A percentile compares a stretch with the other conserved stretches of the same genome.
phyloP scores from a whole-genome alignment of 2,888 invertebrate species.

The Napeogenes sylphis region DNA sequence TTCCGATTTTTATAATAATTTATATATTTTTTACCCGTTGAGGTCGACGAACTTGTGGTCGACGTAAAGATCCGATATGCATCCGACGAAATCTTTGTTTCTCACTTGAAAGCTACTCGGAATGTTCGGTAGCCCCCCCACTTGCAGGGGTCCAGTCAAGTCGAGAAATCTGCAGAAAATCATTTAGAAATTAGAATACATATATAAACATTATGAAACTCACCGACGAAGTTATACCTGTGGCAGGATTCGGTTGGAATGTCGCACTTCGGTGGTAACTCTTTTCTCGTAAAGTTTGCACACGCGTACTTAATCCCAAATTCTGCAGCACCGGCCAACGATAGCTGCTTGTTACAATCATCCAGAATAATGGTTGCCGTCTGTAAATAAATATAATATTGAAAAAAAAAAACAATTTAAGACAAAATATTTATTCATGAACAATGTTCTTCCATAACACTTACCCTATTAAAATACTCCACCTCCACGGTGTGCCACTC shows the following conservation, averaged over 20 bases:
- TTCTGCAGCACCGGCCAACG: conserved; percentile 82
- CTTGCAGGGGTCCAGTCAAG: conserved; percentile 92
- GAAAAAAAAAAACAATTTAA: neutral
- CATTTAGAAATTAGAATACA: conserved; percentile 11
- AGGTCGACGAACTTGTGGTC: conserved; percentile 93
- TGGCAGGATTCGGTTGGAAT: conserved; percentile 88
- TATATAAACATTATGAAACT: conserved; percentile 5
- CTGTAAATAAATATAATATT: conserved; percentile 52
- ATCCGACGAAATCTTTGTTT: conserved; percentile 91
- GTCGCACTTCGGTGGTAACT: conserved; percentile 85
- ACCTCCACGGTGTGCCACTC: conserved; percentile 93
- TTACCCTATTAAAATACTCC: conserved; percentile 88
- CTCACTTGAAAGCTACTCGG: conserved; percentile 87
- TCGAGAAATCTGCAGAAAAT: conserved; percentile 84
- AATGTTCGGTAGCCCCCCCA: conserved; percentile 93
- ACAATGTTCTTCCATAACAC: conserved; percentile 25
- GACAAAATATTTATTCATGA: neutral
- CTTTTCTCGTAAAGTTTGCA: conserved; percentile 86
- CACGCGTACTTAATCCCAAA: conserved; percentile 88
- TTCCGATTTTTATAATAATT: neutral
- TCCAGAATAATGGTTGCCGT: conserved; percentile 90
- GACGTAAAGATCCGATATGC: conserved; percentile 91
- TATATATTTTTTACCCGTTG: conserved; percentile 76
- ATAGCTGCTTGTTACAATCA: conserved; percentile 90
- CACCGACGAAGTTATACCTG: conserved; percentile 47